These are phyloP conservation scores for Antennarius striatus DNA, from an alignment of 2,113 vertebrate species.

Conservation along the genomic window DNA sequence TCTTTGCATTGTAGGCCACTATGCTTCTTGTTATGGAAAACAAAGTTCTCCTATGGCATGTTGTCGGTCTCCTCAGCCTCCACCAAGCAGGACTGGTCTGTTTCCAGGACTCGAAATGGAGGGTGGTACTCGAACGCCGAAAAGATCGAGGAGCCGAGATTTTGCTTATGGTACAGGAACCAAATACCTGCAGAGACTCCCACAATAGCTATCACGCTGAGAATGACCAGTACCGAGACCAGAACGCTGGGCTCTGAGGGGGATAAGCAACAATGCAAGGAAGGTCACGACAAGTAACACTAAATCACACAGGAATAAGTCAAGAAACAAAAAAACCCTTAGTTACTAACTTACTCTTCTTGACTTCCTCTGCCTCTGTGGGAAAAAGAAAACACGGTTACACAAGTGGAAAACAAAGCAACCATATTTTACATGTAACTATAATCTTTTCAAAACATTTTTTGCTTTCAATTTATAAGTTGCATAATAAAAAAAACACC, in stretches of 20 bases:
- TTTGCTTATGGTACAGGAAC: slow-evolving; percentile 82
- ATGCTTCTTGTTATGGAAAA: too few relatives aligned
- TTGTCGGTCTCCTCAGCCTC: slow-evolving; percentile 83
- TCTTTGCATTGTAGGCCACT: too few relatives aligned
- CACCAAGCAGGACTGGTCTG: slow-evolving; percentile 82
- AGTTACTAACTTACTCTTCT: slow-evolving; percentile 62
- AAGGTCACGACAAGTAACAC: slow-evolving; percentile 22
- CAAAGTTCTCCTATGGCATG: slow-evolving; percentile 56
- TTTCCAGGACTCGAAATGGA: slow-evolving; percentile 72
- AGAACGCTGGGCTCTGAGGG: slow-evolving; percentile 66
- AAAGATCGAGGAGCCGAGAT: slow-evolving; percentile 64
- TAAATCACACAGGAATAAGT: slow-evolving; percentile 17
- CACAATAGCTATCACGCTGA: slow-evolving; percentile 80
- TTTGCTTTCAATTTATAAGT: neutral
- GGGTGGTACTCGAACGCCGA: slow-evolving; percentile 79
- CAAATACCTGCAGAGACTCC: slow-evolving; percentile 79
- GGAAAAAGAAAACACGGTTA: slow-evolving; percentile 35
- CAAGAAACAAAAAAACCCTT: slow-evolving; percentile 17
- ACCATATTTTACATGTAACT: neutral
- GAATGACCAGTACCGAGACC: slow-evolving; percentile 80
- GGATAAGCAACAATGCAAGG: slow-evolving; percentile 44
- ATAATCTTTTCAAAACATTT: too few relatives aligned
- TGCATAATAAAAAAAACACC: neutral
- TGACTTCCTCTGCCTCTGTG: slow-evolving; percentile 45
- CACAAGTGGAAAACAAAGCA: slow-evolving; percentile 3